Evolutionary conservation across 2,888 invertebrate genomes (phyloP).

Genomic region (Chrysolina haemoptera): DNA sequence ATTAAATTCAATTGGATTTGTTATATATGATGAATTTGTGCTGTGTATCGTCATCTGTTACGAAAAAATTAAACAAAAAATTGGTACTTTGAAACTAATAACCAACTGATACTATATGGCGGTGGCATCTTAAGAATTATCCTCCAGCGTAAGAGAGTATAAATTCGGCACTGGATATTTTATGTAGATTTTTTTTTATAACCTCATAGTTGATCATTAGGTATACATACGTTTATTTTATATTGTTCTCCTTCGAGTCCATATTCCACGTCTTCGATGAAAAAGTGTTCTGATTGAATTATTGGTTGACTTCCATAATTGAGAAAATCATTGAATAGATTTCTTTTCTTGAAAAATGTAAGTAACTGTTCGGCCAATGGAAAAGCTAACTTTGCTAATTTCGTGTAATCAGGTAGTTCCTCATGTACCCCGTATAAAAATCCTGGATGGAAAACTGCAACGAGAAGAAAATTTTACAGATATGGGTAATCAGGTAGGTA

Average conservation of each 20-base stretch:
- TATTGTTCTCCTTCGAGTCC: background rate
- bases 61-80: too few relatives aligned
- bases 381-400: slow-evolving; percentile 29
- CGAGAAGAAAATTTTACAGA: slow-evolving; percentile 3
- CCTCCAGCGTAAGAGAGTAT: too few relatives aligned
- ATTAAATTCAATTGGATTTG: too few relatives aligned
- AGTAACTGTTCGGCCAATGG: slow-evolving; percentile 29
- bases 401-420: slow-evolving; percentile 29
- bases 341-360: slow-evolving; percentile 7
- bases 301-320: background rate
- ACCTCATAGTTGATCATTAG: too few relatives aligned
- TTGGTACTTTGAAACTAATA: too few relatives aligned
- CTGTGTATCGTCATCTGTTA: too few relatives aligned
- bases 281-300: background rate
- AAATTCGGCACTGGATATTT: too few relatives aligned
- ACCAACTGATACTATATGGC: too few relatives aligned
- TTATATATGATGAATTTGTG: too few relatives aligned
- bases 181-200: too few relatives aligned
- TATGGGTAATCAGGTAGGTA: background rate
- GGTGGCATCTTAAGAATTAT: too few relatives aligned
- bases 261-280: slow-evolving; percentile 1
- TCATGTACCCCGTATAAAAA: slow-evolving; percentile 29
- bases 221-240: slow-evolving; percentile 8
- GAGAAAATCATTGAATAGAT: background rate
- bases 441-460: slow-evolving; percentile 37